Evolutionary conservation across 1,140 invertebrate species (phyloP).

Genomic region (Brachionus asplanchnoidis): DNA sequence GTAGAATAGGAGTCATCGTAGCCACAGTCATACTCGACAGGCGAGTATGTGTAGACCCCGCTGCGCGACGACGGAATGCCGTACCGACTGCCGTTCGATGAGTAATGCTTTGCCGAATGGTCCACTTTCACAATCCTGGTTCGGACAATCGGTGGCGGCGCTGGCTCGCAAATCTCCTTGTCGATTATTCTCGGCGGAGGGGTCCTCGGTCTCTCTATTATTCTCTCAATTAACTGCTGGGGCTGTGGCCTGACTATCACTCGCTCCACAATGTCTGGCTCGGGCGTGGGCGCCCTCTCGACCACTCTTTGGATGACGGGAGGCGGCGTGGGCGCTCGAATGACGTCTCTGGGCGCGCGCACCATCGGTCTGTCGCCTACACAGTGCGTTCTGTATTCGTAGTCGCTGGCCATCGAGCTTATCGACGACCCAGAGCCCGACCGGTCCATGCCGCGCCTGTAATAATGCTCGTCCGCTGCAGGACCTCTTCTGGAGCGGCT

Average conservation of each 20-base stretch:
- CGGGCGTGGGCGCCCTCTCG: conserved; percentile 41
- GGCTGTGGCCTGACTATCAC: conserved; percentile 40
- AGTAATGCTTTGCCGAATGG: not conserved
- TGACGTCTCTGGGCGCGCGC: conserved; percentile 20
- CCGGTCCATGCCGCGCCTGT: not conserved
- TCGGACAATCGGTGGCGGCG: conserved; percentile 40
- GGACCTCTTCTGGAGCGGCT: not conserved
- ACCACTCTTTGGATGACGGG: conserved; percentile 40
- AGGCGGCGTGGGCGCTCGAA: conserved; percentile 37
- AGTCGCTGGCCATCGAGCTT: conserved; percentile 39
- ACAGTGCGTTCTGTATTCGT: conserved; percentile 2
- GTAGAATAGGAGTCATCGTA: conserved; percentile 13
- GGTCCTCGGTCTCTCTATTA: conserved; percentile 41
- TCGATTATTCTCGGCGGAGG: conserved; percentile 41
- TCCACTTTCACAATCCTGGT: conserved; percentile 41
- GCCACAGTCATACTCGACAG: not conserved
- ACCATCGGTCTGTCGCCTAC: conserved; percentile 9
- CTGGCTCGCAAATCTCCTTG: conserved; percentile 36
- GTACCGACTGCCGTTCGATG: not conserved
- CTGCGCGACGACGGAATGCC: not conserved
- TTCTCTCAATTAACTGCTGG: conserved; percentile 39
- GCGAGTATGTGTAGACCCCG: not conserved
- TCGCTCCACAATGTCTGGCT: conserved; percentile 28
- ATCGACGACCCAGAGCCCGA: conserved; percentile 16
- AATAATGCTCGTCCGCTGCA: not conserved